Evolutionary conservation across 2,888 invertebrate genomes (phyloP).

Genomic region (Meganola albula): DNA sequence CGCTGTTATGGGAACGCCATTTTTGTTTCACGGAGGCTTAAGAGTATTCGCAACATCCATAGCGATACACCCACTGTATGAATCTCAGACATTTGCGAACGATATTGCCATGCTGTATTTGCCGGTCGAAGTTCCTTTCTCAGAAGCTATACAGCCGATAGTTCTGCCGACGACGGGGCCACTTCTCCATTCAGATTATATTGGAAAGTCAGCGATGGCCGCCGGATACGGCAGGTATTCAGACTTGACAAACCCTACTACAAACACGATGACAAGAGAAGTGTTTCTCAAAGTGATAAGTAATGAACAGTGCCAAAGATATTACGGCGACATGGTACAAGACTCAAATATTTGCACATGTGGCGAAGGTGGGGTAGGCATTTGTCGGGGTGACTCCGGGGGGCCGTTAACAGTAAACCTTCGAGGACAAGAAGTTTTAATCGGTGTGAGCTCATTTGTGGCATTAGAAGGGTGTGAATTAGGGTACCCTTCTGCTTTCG

Average conservation of each 20-base stretch:
- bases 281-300: constrained; percentile 47
- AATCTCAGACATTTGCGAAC: constrained; percentile 47
- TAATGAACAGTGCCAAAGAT: constrained; percentile 34
- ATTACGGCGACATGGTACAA: constrained; percentile 40
- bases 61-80: constrained; percentile 44
- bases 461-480: constrained; percentile 52
- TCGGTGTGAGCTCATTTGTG: constrained; percentile 62
- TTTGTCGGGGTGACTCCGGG: constrained; percentile 60
- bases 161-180: constrained; percentile 35
- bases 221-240: constrained; percentile 58
- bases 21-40: constrained; percentile 52
- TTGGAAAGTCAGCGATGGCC: constrained; percentile 39
- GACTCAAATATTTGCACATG: constrained; percentile 57
- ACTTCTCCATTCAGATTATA: constrained; percentile 35
- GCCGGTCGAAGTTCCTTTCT: constrained; percentile 36
- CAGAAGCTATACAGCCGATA: constrained; percentile 40
- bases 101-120: constrained; percentile 54
- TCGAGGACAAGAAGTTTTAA: constrained; percentile 39
- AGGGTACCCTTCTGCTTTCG: constrained; percentile 54
- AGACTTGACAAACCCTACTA: constrained; percentile 41
- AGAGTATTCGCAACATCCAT: constrained; percentile 37
- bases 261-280: constrained; percentile 47
- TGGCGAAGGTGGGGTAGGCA: constrained; percentile 53
- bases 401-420: constrained; percentile 47
- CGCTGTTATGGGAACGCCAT: constrained; percentile 51